phyloP scores from a whole-genome alignment of 2,113 vertebrate species.

The Oreochromis tanganicae region DNA sequence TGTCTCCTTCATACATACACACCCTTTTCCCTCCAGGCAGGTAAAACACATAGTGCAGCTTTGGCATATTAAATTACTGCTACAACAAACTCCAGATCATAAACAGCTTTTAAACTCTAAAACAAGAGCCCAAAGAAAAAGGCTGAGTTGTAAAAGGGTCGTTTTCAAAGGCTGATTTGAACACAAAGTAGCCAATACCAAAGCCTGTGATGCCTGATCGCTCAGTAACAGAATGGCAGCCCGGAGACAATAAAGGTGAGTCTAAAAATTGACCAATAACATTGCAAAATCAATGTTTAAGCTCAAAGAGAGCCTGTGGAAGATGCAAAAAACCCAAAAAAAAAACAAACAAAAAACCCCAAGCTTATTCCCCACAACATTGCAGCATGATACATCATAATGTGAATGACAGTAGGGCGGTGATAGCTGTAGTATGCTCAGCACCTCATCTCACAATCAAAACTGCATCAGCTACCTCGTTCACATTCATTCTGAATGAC shows the following conservation, averaged over 20 bases:
- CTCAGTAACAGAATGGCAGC: constrained; percentile 8
- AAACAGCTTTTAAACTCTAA: not conserved
- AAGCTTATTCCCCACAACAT: not conserved
- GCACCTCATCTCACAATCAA: not conserved
- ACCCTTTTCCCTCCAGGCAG: not conserved
- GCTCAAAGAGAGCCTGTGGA: not conserved
- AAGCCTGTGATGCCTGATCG: not conserved
- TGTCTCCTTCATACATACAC: not conserved
- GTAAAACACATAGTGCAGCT: not conserved
- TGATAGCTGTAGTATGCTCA: not conserved
- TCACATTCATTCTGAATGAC: constrained; percentile 27
- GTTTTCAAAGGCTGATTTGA: not conserved
- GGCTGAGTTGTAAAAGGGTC: not conserved
- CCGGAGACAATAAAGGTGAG: not conserved
- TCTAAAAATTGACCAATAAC: constrained; percentile 1
- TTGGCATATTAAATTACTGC: not conserved
- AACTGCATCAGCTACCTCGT: constrained; percentile 17
- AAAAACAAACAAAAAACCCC: not conserved
- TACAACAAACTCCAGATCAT: not conserved
- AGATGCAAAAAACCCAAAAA: not conserved
- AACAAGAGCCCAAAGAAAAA: not conserved
- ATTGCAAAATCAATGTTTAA: constrained; percentile 26
- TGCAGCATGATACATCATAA: not conserved
- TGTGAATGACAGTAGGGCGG: not conserved
- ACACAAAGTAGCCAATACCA: not conserved